Evolutionary conservation across 2,113 vertebrate species (phyloP).

Genomic region (Balaeniceps rex): DNA sequence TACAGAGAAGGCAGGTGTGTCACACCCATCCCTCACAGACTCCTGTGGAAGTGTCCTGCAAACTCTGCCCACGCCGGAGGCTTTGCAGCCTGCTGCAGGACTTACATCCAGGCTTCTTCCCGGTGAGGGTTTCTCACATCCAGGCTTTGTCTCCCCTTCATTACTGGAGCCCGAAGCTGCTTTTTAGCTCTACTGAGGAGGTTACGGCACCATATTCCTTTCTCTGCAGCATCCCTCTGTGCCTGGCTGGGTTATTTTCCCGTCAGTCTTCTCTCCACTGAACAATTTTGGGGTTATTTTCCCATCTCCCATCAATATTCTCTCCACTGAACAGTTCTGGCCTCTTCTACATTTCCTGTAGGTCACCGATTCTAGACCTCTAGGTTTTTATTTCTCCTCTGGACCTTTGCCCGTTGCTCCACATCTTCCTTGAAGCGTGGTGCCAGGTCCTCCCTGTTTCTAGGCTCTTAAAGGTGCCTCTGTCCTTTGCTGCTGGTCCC

Average conservation of each 20-base stretch:
- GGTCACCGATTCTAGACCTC: background rate
- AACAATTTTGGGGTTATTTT: background rate
- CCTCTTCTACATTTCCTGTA: fast-evolving
- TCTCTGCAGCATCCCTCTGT: background rate
- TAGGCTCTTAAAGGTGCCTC: background rate
- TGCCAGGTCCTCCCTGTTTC: background rate
- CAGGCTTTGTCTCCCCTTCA: background rate
- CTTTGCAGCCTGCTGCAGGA: background rate
- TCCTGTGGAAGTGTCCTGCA: background rate
- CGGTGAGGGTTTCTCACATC: too few species aligned
- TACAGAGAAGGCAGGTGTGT: background rate
- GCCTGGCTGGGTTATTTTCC: background rate
- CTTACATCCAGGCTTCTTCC: background rate
- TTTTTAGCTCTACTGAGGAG: background rate
- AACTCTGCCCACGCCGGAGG: fast-evolving
- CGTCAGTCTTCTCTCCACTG: background rate
- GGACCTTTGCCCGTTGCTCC: background rate
- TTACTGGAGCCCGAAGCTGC: fast-evolving
- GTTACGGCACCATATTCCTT: background rate
- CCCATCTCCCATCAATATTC: background rate
- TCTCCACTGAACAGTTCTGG: background rate
- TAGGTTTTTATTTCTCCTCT: background rate
- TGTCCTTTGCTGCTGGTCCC: background rate
- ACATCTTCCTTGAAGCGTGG: background rate
- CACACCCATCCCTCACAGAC: background rate